phyloP scores from a whole-genome alignment of 2,888 invertebrate genomes.

The Microdon myrmicae region DNA sequence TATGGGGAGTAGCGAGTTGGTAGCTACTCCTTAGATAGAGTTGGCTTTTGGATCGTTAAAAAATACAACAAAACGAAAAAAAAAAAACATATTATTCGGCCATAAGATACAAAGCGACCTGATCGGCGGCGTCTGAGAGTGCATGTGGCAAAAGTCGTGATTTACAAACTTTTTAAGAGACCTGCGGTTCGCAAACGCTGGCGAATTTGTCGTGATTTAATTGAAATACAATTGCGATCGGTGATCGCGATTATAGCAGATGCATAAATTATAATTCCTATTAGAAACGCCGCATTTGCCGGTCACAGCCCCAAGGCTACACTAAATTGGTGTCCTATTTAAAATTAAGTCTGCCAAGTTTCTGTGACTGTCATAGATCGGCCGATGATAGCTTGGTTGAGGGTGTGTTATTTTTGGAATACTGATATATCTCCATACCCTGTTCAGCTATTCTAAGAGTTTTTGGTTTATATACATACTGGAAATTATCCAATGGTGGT shows the following conservation, averaged over 20 bases:
- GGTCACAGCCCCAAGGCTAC: no score
- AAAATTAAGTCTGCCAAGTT: no score
- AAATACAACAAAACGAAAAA: conserved; percentile 28
- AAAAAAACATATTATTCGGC: conserved; percentile 9
- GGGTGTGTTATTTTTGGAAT: no score
- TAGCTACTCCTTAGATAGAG: conserved; percentile 9
- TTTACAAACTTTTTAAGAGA: conserved; percentile 33
- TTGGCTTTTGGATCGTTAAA: conserved; percentile 40
- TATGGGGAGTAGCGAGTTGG: conserved; percentile 11
- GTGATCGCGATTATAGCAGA: conserved; percentile 35
- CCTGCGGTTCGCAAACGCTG: conserved; percentile 16
- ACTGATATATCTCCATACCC: no score
- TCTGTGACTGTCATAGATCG: no score
- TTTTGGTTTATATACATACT: no score
- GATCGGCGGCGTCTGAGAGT: not conserved
- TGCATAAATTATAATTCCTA: conserved; percentile 30
- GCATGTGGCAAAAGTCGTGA: conserved; percentile 47
- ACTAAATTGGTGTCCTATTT: no score
- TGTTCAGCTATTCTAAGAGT: no score
- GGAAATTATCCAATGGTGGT: no score
- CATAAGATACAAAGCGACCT: not conserved
- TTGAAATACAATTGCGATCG: conserved; percentile 51
- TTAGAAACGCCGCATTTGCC: no score
- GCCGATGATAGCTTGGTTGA: no score
- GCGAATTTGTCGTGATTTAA: conserved; percentile 52